These are phyloP conservation scores for Erynnis tages DNA, from an alignment of 2,888 invertebrate species.

Conservation along the genomic window DNA sequence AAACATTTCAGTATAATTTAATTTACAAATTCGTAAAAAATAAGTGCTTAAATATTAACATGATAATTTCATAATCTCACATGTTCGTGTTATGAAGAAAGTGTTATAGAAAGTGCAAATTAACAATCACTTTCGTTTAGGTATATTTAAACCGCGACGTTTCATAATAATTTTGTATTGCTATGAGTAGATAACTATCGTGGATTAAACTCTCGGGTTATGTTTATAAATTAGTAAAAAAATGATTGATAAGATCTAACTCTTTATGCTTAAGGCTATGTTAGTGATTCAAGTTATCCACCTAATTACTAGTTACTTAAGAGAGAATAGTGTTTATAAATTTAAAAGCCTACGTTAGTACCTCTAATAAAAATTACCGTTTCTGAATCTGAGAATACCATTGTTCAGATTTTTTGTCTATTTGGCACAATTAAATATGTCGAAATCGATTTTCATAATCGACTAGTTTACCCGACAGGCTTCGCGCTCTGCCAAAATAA, in stretches of 20 bases:
- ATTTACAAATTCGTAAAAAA: background rate
- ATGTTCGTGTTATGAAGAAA: constrained; percentile 63
- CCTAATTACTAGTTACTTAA: too few species aligned
- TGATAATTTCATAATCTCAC: constrained; percentile 39
- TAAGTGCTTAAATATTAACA: constrained; percentile 9
- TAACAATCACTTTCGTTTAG: constrained; percentile 56
- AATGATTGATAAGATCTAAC: background rate
- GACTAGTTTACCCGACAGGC: too few species aligned
- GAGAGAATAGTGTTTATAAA: too few species aligned
- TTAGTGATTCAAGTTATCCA: too few species aligned
- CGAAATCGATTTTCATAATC: too few species aligned
- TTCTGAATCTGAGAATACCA: too few species aligned
- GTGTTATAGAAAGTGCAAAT: constrained; percentile 66
- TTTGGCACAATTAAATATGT: too few species aligned
- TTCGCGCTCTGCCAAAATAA: too few species aligned
- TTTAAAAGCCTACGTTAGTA: too few species aligned
- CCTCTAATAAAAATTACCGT: too few species aligned
- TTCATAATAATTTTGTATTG: constrained; percentile 18
- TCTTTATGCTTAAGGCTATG: background rate
- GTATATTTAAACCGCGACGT: constrained; percentile 8
- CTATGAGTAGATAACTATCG: background rate
- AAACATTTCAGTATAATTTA: background rate
- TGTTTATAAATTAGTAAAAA: background rate
- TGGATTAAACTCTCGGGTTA: background rate
- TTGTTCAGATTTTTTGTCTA: too few species aligned